phyloP scores from a whole-genome alignment of 2,888 invertebrate species.

The Monochamus alternatus region DNA sequence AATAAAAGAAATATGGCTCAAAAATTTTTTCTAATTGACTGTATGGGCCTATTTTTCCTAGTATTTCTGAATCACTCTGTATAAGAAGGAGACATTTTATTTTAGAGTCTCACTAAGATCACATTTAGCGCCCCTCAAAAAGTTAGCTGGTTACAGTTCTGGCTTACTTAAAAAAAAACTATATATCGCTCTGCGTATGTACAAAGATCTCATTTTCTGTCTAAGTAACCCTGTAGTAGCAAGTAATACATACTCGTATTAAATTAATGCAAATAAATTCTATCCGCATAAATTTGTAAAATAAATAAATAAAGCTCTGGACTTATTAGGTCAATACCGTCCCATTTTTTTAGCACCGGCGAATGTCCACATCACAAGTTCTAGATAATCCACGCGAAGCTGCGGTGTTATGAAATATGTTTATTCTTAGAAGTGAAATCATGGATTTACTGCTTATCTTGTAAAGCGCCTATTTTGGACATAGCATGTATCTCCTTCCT shows the following conservation, averaged over 20 bases:
- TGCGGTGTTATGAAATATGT: conserved; percentile 28
- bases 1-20: no score
- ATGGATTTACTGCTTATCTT: background rate
- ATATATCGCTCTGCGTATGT: no score
- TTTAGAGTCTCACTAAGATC: no score
- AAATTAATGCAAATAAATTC: background rate
- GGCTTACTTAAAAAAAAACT: no score
- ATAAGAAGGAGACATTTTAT: no score
- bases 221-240: background rate
- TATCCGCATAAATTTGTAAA: background rate
- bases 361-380: background rate
- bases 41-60: no score
- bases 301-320: background rate
- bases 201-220: no score
- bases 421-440: conserved; percentile 40
- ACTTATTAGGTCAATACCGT: conserved; percentile 7
- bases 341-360: background rate
- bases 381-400: background rate
- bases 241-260: background rate
- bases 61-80: no score
- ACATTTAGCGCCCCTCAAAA: background rate
- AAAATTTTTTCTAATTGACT: no score
- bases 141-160: background rate
- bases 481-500: conserved; percentile 7
- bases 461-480: conserved; percentile 26